Percentiles rank a stretch among this genome's conserved stretches.
phyloP scores from a whole-genome alignment of 2,888 invertebrate species.

The Lacanobia oleracea region DNA sequence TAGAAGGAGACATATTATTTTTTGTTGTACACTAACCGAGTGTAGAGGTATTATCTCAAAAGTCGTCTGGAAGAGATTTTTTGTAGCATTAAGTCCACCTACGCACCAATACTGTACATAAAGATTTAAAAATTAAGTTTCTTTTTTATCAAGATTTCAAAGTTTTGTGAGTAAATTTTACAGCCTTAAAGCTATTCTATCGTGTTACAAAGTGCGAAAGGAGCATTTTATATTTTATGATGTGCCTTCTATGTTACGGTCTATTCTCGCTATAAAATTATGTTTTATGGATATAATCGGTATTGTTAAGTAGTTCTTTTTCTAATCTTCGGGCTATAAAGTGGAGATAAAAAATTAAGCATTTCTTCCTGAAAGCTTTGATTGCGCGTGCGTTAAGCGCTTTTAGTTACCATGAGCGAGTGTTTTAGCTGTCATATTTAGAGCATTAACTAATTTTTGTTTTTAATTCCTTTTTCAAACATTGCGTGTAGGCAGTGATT shows the following conservation, averaged over 20 bases:
- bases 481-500: constrained; percentile 21
- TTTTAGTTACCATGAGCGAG: constrained; percentile 7
- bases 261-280: constrained; percentile 14
- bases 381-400: constrained; percentile 29
- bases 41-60: too few species aligned
- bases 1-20: too few species aligned
- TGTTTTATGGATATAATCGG: constrained; percentile 21
- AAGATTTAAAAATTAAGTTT: too few species aligned
- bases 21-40: too few species aligned
- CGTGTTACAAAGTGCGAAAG: constrained; percentile 5
- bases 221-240: constrained; percentile 16
- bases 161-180: neutral
- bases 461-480: neutral
- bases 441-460: constrained; percentile 13
- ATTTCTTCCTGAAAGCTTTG: constrained; percentile 1
- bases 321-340: constrained; percentile 12
- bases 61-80: too few species aligned
- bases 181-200: neutral
- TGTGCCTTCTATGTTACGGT: constrained; percentile 4
- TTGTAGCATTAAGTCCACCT: too few species aligned
- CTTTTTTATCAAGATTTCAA: neutral
- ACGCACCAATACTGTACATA: too few species aligned
- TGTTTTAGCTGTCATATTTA: constrained; percentile 30
- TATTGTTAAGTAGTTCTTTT: constrained; percentile 17
- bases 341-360: neutral